Evolutionary conservation across 2,888 invertebrate species (phyloP), one percentile per base, ranked within the genome.

Genomic region (Limnephilus auricula): DNA sequence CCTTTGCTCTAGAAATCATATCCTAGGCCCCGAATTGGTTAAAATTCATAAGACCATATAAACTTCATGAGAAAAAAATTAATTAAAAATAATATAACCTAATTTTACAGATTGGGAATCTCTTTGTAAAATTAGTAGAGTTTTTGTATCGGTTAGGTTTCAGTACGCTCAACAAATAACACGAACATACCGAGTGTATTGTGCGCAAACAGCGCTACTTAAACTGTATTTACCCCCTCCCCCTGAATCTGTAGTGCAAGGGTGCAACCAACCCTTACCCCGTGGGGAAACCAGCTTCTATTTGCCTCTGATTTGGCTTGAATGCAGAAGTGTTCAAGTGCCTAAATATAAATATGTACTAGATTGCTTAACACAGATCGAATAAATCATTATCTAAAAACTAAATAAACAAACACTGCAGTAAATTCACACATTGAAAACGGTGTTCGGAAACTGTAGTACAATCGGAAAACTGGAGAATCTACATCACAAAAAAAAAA

Each of bases 221-320:
- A 93, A 93, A 93, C 91, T 93, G 92, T 92, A 92, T 91, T 93
- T 93, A 93, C 84, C 91, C 80, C 92, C 90, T 32, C 91, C 92
- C 89, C 89, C 78, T 12, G 31, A 65, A 83, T 37, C 31, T 82
- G 15, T 45, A 84, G 84, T 34, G 40, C 79, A 31, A 80, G 89
- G 84, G 84, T 40, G 84, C 84, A 84, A 37, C 84, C 84, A 84
- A 37, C 84, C 84, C 84, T 84, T 40, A 84, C n/a, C 18, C 18
- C 50, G 50, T 18, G 13, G 18, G n/a, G 84, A 82, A 34, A 32
- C 82, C 82, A 32, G 31, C 32, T 82, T 31, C 82, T 18, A 80
- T 80, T 30, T 80, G 80, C 31, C 32, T 31, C 80, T 80, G 31
- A 32, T 31, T 82, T 18, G 15, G 82, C 9, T 15, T 80, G 3